phyloP scores from a whole-genome alignment of 2,797 vertebrate genomes.

The Gobionotothen gibberifrons region DNA sequence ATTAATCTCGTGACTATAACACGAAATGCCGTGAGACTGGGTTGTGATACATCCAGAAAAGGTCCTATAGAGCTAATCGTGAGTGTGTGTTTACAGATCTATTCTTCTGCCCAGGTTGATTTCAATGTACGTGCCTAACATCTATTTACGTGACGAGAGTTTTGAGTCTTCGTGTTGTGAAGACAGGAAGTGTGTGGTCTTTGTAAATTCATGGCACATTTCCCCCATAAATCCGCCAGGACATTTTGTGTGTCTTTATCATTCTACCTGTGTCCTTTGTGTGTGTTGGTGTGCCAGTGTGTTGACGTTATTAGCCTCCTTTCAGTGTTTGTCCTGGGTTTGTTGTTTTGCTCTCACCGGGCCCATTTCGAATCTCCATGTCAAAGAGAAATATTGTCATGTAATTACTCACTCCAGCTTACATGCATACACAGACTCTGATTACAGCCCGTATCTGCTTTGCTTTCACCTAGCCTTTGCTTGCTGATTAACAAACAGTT shows the following conservation, averaged over 20 bases:
- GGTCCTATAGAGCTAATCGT: conserved; percentile 4
- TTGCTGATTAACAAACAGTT: conserved; percentile 38
- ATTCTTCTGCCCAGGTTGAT: conserved; percentile 31
- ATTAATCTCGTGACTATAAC: no score
- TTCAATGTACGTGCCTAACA: conserved; percentile 34
- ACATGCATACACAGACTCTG: conserved; percentile 29
- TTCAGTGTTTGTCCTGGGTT: conserved; percentile 25
- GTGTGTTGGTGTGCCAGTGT: conserved; percentile 9
- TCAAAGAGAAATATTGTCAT: conserved; percentile 50
- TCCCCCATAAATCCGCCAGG: conserved; percentile 18
- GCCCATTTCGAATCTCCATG: conserved; percentile 40
- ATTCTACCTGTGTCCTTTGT: conserved; percentile 33
- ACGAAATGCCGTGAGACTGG: no score
- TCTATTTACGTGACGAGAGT: conserved; percentile 20
- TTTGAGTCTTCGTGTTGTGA: conserved; percentile 20
- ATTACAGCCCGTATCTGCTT: conserved; percentile 30
- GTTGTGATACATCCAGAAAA: neutral
- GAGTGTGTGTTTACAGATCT: conserved; percentile 41
- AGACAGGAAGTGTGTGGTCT: conserved; percentile 12
- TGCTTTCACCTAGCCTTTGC: conserved; percentile 14
- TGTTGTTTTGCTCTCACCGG: conserved; percentile 26
- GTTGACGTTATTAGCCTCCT: conserved; percentile 28
- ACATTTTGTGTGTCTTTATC: conserved; percentile 27
- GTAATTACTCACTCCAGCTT: conserved; percentile 39
- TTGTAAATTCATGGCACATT: conserved; percentile 50